Evolutionary conservation across 2,797 vertebrate species (phyloP), one percentile per base, ranked within the genome.

Genomic region (Benthosema pterotum): DNA sequence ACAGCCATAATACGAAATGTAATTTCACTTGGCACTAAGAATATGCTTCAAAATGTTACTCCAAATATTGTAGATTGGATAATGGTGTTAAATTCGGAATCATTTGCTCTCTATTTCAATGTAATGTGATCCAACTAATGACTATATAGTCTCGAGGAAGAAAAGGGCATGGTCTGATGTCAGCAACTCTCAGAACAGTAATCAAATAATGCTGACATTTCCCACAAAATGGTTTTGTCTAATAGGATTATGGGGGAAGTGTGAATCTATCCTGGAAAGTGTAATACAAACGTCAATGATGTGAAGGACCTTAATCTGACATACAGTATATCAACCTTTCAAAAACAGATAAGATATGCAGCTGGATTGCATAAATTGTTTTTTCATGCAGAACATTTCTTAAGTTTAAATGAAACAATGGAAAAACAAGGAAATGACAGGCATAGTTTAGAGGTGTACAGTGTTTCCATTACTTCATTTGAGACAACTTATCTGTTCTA

Each of bases 241-340:
- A 93, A 94, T 67, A 70, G 86, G 91, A 90, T 93, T 91, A 76
- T 70, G 75, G 71, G 71, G 74, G 60, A 83, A 86, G 84, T 69
- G 78, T 77, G 83, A 88, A 76, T 85, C 87, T 80, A 83, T 87
- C 70, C 71, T 73, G 47, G 71, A 70, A 45, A 72, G 74, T 88
- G 87, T 78, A 83, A 83, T 50, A 77, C 75, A 73, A 73, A 72
- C 15, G 86, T 85, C 68, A 75, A 80, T 58, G 67, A 71, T 77
- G 63, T 77, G 64, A 45, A 71, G 65, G 61, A 71, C 63, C 67
- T 15, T 58, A 70, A 69, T 71, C 65, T 78, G 38, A 78, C 68
- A 50, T 74, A 18, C 78, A 66, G 81, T 75, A 69, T 83, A 81
- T 84, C 72, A 11, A 75, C 72, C 55, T 77, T 55, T 52, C 53